These are phyloP conservation scores for Melanostoma mellinum DNA, from an alignment of 2,888 invertebrate species.

Conservation along the genomic window DNA sequence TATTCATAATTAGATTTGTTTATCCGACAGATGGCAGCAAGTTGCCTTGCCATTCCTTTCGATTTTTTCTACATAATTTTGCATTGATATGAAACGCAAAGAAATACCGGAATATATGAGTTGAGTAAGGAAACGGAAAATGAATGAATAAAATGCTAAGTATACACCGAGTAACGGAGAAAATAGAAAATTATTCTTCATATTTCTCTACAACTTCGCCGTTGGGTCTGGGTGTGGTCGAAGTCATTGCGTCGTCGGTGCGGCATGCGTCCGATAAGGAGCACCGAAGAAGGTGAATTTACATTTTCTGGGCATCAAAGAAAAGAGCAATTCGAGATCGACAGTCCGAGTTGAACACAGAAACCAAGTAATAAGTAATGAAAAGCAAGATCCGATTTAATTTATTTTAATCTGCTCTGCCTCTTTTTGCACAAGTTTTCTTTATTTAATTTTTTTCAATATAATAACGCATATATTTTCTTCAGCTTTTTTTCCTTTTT, in stretches of 20 bases:
- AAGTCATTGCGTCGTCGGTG: background rate
- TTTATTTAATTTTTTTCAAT: slow-evolving; percentile 17
- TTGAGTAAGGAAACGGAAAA: slow-evolving; percentile 21
- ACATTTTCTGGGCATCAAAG: slow-evolving; percentile 17
- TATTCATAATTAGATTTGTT: slow-evolving; percentile 72
- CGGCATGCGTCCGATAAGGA: background rate
- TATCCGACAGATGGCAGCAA: slow-evolving; percentile 67
- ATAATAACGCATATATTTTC: background rate
- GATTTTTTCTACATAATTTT: slow-evolving; percentile 17
- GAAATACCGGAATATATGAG: slow-evolving; percentile 34
- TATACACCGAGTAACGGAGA: background rate
- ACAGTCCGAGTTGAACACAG: background rate
- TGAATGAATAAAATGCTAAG: slow-evolving; percentile 22
- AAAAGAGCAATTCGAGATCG: slow-evolving; percentile 5
- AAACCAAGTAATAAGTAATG: slow-evolving; percentile 38
- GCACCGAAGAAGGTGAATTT: slow-evolving; percentile 48
- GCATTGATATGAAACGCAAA: slow-evolving; percentile 26
- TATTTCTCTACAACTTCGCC: slow-evolving; percentile 6
- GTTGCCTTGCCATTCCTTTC: slow-evolving; percentile 18
- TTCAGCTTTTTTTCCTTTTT: background rate
- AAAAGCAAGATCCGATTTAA: slow-evolving; percentile 63
- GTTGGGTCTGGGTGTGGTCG: slow-evolving; percentile 61
- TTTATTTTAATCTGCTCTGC: slow-evolving; percentile 61
- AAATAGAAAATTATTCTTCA: slow-evolving; percentile 8
- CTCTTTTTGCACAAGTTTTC: slow-evolving; percentile 28